Evolutionary conservation across 2,888 invertebrate genomes (phyloP), one percentile per base, ranked within the genome.

Genomic region (Ephialtes manifestator): DNA sequence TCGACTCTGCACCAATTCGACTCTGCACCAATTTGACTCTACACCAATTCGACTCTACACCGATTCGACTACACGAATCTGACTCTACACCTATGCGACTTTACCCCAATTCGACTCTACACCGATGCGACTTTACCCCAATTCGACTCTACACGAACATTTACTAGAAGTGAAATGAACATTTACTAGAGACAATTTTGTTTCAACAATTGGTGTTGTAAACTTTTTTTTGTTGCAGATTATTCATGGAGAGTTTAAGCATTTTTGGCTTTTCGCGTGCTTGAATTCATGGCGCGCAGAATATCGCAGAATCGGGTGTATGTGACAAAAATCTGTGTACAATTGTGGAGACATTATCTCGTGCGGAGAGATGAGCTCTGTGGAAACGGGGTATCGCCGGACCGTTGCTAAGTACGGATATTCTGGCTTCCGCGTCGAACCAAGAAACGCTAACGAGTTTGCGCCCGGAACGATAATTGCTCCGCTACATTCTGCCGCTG

Each of bases 371-470:
- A 58, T 13, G 60, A 13, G 28, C 20, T 55, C 55, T 20, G 18
- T 20, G 10, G n/a, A 53, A 55, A 55, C 20, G 24, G 20, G 55
- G 20, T 55, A 8, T 20, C 4, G 55, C 20, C 24, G 55, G 55
- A 63, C 63, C 35, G 31, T 63, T 35, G 18, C 63, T 31, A 18
- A n/a, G 8, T 46, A 20, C 11, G 46, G n/a, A 24, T 28, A n/a
- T 8, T 68, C 48, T 15, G 24, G n/a, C 60, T 79, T 79, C 79
- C 79, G 79, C 63, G 39, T 79, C 71, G 67, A 75, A 65, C 39
- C 46, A 11, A 70, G 71, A 58, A 72, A 68, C 65, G 82, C 76
- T 85, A 85, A 85, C 71, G 75, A 85, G 83, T 83, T 85, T 85
- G 76, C 48, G 39, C 80, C 53, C 70, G 48, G 58, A 77, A 76